Percentiles rank a stretch among this genome's conserved stretches.
Conservation (phyloP, 2,113 vertebrate species). For the Thunnus thynnus region DNA sequence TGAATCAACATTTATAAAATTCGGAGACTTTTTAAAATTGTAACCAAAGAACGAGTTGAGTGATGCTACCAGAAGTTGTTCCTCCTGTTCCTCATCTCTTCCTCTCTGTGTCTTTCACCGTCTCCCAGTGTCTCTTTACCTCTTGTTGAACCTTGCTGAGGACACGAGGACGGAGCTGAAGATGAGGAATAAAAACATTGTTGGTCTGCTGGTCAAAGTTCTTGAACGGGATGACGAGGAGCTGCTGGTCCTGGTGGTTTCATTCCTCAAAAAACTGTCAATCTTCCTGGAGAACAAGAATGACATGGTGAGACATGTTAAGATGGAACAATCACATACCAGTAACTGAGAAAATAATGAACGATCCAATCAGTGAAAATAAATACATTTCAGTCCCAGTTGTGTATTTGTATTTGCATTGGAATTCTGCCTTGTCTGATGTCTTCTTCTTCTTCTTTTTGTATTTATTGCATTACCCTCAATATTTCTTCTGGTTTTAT, state of each 20-base stretch:
- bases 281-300: slow-evolving; percentile 99
- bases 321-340: no score
- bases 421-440: neutral
- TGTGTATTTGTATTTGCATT: neutral
- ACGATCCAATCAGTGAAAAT: no score
- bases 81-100: no score
- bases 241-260: slow-evolving; percentile 94
- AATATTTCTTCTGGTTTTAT: neutral
- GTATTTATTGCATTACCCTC: neutral
- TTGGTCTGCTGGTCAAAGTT: slow-evolving; percentile 94
- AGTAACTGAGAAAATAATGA: neutral
- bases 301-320: slow-evolving; percentile 90
- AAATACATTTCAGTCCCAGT: neutral
- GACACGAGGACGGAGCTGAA: slow-evolving; percentile 96
- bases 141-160: slow-evolving; percentile 95
- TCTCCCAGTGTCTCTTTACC: slow-evolving; percentile 91
- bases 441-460: neutral
- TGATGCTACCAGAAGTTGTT: no score
- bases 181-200: slow-evolving; percentile 99
- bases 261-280: slow-evolving; percentile 98
- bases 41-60: no score
- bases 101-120: neutral
- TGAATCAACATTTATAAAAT: neutral
- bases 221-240: slow-evolving; percentile 94
- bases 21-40: neutral